A percentile compares a stretch with the other conserved stretches of the same genome.
These are phyloP conservation scores for Myotis myotis DNA, from an alignment of 2,797 vertebrate species.

Conservation along the genomic window DNA sequence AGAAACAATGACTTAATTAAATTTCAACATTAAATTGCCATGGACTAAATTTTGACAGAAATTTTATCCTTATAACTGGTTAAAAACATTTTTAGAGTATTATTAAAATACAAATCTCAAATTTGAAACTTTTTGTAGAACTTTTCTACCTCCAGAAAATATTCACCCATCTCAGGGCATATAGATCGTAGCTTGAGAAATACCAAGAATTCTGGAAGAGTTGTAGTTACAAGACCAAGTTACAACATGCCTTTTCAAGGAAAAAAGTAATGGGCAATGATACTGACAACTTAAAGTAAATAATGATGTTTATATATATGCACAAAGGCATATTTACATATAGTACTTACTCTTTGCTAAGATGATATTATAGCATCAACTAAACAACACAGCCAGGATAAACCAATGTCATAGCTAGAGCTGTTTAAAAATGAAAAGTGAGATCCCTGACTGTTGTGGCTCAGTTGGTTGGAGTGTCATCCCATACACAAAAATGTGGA, in stretches of 20 bases:
- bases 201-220: not conserved
- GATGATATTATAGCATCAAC: not conserved
- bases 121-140: not conserved
- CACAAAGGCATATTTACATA: not conserved
- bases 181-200: not conserved
- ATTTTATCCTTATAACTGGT: not conserved
- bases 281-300: not conserved
- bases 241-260: not conserved
- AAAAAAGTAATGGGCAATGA: not conserved
- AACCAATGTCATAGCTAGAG: not conserved
- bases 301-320: not conserved
- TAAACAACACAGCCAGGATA: not conserved
- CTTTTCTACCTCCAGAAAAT: not conserved
- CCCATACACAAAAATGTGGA: not conserved
- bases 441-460: not conserved
- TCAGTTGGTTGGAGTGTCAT: not conserved
- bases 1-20: not conserved
- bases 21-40: not conserved
- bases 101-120: not conserved
- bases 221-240: not conserved
- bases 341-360: not conserved
- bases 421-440: not conserved
- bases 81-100: not conserved
- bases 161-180: not conserved
- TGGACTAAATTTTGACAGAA: not conserved